A percentile compares a stretch with the other conserved stretches of the same genome.
Evolutionary conservation across 2,113 vertebrate species (phyloP).

Genomic region (Macrotis lagotis): DNA sequence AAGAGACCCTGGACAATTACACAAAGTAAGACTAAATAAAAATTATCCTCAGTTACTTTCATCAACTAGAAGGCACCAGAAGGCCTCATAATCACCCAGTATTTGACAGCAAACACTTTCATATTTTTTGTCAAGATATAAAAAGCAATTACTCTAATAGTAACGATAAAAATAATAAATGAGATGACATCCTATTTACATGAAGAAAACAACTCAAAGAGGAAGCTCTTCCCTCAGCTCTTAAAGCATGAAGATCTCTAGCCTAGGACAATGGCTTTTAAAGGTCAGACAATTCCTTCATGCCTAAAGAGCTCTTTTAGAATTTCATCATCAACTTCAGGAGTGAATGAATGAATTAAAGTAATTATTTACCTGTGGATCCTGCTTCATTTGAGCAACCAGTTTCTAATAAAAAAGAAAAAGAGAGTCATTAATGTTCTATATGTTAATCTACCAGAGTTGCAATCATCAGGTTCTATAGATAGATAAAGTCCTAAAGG

Average conservation of each 20-base stretch:
- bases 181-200: constrained; percentile 32
- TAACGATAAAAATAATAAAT: constrained; percentile 49
- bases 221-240: constrained; percentile 41
- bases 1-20: constrained; percentile 23
- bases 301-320: constrained; percentile 44
- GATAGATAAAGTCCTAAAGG: not conserved
- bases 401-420: constrained; percentile 90
- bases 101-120: constrained; percentile 29
- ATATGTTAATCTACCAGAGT: not conserved
- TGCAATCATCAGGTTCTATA: constrained; percentile 26
- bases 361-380: constrained; percentile 93
- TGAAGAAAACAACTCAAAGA: constrained; percentile 6
- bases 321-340: constrained; percentile 62
- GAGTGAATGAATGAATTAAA: constrained; percentile 48
- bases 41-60: constrained; percentile 8
- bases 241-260: constrained; percentile 42
- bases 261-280: constrained; percentile 14
- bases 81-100: constrained; percentile 43
- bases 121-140: constrained; percentile 27
- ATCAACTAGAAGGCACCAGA: constrained; percentile 29
- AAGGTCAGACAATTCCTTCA: constrained; percentile 31
- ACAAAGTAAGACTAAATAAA: constrained; percentile 37
- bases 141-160: constrained; percentile 59
- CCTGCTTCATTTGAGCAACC: constrained; percentile 99
- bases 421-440: constrained; percentile 68